Conservation (phyloP, 1,140 invertebrate genomes). For the Drosophila pruinosa region DNA sequence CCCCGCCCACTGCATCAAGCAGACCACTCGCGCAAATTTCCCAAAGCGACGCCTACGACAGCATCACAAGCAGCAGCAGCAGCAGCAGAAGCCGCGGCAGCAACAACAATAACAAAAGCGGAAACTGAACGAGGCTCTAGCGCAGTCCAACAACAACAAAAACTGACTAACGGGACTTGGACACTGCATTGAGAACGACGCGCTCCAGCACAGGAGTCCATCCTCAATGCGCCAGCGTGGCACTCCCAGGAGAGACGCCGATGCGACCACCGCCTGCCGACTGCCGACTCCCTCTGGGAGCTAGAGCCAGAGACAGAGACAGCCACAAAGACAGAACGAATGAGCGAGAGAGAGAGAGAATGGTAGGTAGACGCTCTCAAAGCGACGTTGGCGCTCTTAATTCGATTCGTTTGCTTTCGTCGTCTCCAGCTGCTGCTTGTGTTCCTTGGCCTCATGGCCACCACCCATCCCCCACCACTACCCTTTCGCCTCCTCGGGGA, state of each 20-base stretch:
- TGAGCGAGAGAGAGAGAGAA: neutral
- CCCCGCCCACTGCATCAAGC: slow-evolving; percentile 34
- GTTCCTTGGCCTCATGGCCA: slow-evolving; percentile 41
- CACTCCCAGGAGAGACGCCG: slow-evolving; percentile 27
- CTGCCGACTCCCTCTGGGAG: neutral
- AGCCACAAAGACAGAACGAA: neutral
- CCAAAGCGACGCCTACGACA: slow-evolving; percentile 66
- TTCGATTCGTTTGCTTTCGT: slow-evolving; percentile 74
- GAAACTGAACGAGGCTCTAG: neutral
- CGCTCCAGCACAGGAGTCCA: slow-evolving; percentile 10
- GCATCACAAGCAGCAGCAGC: no score
- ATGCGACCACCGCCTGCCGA: slow-evolving; percentile 26
- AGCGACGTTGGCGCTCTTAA: slow-evolving; percentile 64
- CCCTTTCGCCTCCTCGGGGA: slow-evolving; percentile 46
- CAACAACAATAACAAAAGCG: slow-evolving; percentile 38
- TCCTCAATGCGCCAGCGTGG: slow-evolving; percentile 41
- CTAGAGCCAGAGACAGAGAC: neutral
- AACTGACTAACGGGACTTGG: slow-evolving; percentile 17
- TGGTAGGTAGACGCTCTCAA: neutral
- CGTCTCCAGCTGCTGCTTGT: slow-evolving; percentile 24
- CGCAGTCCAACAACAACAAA: slow-evolving; percentile 12
- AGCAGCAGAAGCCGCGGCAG: slow-evolving; percentile 26
- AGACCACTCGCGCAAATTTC: slow-evolving; percentile 74
- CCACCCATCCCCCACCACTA: slow-evolving; percentile 1
- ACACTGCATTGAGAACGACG: slow-evolving; percentile 14